phyloP scores from a whole-genome alignment of 2,797 vertebrate genomes.

The Gila robusta region DNA sequence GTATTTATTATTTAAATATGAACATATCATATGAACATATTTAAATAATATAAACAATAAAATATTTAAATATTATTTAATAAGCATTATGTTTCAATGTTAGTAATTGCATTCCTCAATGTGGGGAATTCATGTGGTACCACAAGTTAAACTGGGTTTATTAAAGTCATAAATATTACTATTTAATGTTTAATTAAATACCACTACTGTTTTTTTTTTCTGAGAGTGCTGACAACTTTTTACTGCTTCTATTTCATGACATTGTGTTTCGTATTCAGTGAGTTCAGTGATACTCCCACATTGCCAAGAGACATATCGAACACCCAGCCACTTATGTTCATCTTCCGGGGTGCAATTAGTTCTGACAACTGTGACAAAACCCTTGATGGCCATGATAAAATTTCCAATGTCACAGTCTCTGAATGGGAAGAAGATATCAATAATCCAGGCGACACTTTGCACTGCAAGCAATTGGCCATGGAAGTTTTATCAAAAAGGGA shows the following conservation, averaged over 20 bases:
- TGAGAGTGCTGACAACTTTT: not conserved
- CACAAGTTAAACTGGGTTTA: not conserved
- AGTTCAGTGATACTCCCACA: not conserved
- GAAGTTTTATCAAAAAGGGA: slow-evolving; percentile 13
- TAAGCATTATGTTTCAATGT: not conserved
- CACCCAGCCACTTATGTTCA: not conserved
- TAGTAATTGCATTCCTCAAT: not conserved
- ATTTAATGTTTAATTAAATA: too few species aligned
- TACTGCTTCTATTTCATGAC: slow-evolving; percentile 2
- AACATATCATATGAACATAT: not conserved
- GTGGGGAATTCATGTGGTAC: not conserved
- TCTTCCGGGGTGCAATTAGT: slow-evolving; percentile 8
- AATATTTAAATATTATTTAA: not conserved
- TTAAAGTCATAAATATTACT: too few species aligned
- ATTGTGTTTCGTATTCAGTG: not conserved
- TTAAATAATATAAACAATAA: not conserved
- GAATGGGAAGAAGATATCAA: slow-evolving; percentile 22
- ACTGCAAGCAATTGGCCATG: not conserved
- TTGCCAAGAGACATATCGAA: slow-evolving; percentile 12
- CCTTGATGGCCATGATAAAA: not conserved
- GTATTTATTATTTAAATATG: not conserved
- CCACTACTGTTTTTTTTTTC: too few species aligned
- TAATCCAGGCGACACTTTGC: not conserved
- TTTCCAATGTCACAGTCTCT: slow-evolving; percentile 22
- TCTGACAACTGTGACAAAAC: slow-evolving; percentile 38